A percentile compares a stretch with the other conserved stretches of the same genome.
phyloP scores from a whole-genome alignment of 1,140 invertebrate species.

The Saccostrea glomerata region DNA sequence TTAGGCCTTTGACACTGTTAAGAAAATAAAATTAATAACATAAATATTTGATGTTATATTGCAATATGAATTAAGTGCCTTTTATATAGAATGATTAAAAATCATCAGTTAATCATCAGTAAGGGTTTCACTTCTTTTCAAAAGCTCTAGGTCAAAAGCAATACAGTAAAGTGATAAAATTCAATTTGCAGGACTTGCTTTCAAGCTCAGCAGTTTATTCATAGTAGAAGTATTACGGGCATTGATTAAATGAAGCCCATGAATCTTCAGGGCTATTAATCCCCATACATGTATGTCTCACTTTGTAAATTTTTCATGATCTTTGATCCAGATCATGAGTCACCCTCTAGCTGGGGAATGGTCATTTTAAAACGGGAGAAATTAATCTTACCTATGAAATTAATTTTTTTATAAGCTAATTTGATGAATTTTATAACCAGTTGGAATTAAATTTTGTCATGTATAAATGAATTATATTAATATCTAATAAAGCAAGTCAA shows the following conservation, averaged over 20 bases:
- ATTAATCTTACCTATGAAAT: not conserved
- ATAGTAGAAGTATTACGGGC: not conserved
- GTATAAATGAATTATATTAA: too few relatives aligned
- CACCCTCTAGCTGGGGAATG: not conserved
- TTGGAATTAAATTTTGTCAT: too few relatives aligned
- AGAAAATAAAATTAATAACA: not conserved
- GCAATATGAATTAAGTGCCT: not conserved
- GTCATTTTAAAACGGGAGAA: not conserved
- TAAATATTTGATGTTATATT: not conserved
- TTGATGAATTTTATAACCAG: too few relatives aligned
- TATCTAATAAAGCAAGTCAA: too few relatives aligned
- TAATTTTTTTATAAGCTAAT: not conserved
- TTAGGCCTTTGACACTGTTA: not conserved
- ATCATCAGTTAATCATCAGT: not conserved
- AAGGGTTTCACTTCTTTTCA: not conserved
- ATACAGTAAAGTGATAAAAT: not conserved
- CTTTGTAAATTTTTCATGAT: constrained; percentile 27
- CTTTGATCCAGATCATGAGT: constrained; percentile 30
- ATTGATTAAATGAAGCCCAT: constrained; percentile 29
- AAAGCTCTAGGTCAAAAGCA: constrained; percentile 24
- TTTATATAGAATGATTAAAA: not conserved
- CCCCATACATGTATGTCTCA: not conserved
- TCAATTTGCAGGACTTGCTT: constrained; percentile 6
- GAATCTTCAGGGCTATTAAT: constrained; percentile 19
- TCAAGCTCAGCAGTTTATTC: constrained; percentile 33